Evolutionary conservation across 2,888 invertebrate genomes (phyloP).

Genomic region (Nomada ruficornis): DNA sequence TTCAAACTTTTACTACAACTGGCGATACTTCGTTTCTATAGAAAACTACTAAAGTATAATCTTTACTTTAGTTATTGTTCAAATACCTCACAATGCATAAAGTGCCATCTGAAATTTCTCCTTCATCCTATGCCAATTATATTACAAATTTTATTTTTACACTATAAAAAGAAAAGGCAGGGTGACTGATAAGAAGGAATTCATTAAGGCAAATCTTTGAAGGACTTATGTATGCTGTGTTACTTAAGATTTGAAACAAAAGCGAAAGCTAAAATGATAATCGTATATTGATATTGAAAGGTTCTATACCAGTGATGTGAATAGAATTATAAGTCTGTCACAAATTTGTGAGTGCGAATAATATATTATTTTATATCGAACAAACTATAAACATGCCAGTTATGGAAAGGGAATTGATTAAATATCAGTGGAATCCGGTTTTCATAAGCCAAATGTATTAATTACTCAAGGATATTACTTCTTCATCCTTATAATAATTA

Average conservation of each 20-base stretch:
- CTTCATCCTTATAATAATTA: too few relatives aligned
- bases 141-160: constrained; percentile 61
- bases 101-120: constrained; percentile 59
- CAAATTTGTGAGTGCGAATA: constrained; percentile 29
- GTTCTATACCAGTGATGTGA: constrained; percentile 28
- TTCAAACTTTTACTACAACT: constrained; percentile 30
- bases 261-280: constrained; percentile 12
- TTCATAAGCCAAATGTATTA: too few relatives aligned
- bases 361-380: constrained; percentile 46
- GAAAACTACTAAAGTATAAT: constrained; percentile 33
- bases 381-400: constrained; percentile 11
- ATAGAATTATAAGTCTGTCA: constrained; percentile 35
- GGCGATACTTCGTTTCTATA: constrained; percentile 28
- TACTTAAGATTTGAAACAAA: constrained; percentile 32
- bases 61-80: constrained; percentile 56
- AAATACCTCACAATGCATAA: constrained; percentile 61
- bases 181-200: constrained; percentile 51
- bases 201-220: constrained; percentile 37
- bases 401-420: constrained; percentile 12
- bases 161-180: constrained; percentile 48
- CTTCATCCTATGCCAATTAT: constrained; percentile 52
- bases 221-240: constrained; percentile 33
- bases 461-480: too few relatives aligned
- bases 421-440: neutral
- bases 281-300: constrained; percentile 5